Evolutionary conservation across 64 coral and sea anemone genomes (phyloP), one percentile per base, ranked within the genome.

Genomic region (Pocillopora damicornis): DNA sequence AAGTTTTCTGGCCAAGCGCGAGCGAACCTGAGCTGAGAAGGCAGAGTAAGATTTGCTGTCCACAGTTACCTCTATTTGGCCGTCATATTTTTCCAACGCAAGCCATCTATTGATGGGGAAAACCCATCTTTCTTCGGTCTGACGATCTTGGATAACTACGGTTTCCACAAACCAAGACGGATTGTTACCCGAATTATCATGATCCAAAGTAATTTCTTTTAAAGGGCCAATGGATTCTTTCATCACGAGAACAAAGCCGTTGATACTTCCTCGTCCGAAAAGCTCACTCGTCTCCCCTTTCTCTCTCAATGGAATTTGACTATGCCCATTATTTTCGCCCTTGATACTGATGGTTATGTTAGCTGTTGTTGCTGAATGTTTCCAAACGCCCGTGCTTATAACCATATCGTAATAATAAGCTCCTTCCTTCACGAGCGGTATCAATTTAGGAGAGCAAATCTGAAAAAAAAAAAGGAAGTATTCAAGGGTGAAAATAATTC

Each of bases 101-200:
- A 89, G 63, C 88, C 88, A 89, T 11, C 88, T 26, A 65, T 89
- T 89, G 30, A 79, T 65, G 42, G 67, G 51, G 58, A 80, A 80
- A 10, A 71, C 17, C 76, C 64, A 80, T 9, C 67, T 11, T 80
- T 89, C 88, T 11, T 80, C 79, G 18, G 88, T 73, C 69, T 89
- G 88, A 15, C 88, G 58, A 59, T 89, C 76, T 69, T 75, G 20
- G 13, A 72, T 79, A 16, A 67, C 64, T 4, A 80, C 35, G 15
- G 61, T 66, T 56, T 66, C 77, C 5, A 89, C 63, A 64, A 79
- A 89, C 88, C 88, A 89, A 3, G 76, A 89, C 0, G 88, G 88
- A 35, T 80, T 36, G 16, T 80, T 23, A 22, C 88, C 88, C 14
- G 57, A 34, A 22, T 90, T 90, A 15, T 90, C 77, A 20, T 90